Base-by-base conservation (phyloP, 2,113 vertebrate species). In the Aptenodytes patagonicus region DNA sequence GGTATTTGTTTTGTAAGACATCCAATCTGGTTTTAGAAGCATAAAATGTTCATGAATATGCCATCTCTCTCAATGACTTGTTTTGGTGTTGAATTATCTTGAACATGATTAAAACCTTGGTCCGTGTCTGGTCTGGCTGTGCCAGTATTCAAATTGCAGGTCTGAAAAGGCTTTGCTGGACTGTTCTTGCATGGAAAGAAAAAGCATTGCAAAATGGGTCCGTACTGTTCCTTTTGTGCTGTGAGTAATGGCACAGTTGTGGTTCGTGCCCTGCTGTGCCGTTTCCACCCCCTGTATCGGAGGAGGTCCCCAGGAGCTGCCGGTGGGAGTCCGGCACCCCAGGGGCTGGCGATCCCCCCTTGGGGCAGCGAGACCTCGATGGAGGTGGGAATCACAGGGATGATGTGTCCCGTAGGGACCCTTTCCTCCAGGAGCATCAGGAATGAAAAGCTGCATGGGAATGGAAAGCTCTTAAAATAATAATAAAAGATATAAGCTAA, bases 281-380 rank as follows among this genome's bases (percentile, higher is more conserved):
- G 3, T 69, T 81, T n/a, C 26, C 55, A 60, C 26, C n/a, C 69
- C 17, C n/a, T 14, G 22, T 46, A 18, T 24, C 40, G 34, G 51
- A 58, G 15, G 19, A 0, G n/a, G 22, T 22, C 46, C 40, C n/a
- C 13, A 29, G 54, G 34, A 47, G 64, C 40, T 77, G 55, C 47
- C 0, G 5, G 20, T 47, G 40, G 40, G n/a, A 17, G 8, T 25
- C 55, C 1, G 0, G 55, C 62, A 52, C 8, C 20, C 44, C 0
- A 3, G 17, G 25, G 49, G 6, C 6, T 70, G n/a, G 25, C 5
- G 22, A 36, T 28, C 9, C 32, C 38, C 11, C 5, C 31, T 8
- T 19, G 65, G 49, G 57, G 8, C 82, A 87, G 18, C 0, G 17
- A 46, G 84, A 25, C 26, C 34, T 51, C 0, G 0, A 6, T 65